Conservation (phyloP, 2,113 vertebrate genomes). For the Cardinalis cardinalis region DNA sequence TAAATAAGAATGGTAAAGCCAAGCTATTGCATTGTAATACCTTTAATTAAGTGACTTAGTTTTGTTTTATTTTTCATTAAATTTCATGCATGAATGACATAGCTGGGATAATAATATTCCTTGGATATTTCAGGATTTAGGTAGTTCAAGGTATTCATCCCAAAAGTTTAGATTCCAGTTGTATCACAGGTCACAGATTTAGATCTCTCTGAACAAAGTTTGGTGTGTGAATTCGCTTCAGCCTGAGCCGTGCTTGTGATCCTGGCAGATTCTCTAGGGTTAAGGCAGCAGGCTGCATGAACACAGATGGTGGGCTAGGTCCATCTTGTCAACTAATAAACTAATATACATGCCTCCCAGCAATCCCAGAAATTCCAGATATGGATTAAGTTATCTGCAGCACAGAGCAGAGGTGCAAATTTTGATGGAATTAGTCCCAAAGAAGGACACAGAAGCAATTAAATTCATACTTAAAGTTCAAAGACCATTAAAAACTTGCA, state of each 20-base stretch:
- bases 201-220: neutral
- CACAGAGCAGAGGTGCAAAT: neutral
- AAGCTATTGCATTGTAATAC: too few relatives aligned
- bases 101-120: neutral
- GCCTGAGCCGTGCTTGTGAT: neutral
- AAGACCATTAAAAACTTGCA: neutral
- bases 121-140: neutral
- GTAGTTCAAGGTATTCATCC: neutral
- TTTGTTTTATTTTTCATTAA: neutral
- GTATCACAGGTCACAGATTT: neutral
- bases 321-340: neutral
- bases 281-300: neutral
- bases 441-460: neutral
- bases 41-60: too few relatives aligned
- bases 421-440: neutral
- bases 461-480: neutral
- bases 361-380: neutral
- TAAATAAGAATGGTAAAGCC: too few relatives aligned
- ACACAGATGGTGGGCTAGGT: neutral
- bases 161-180: neutral
- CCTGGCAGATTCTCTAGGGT: neutral
- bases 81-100: neutral
- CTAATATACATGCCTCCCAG: neutral
- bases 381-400: neutral
- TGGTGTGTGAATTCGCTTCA: neutral